Percentiles rank a stretch among this genome's conserved stretches.
Evolutionary conservation across 2,888 invertebrate genomes (phyloP).

Genomic region (Xanthostigma xanthostigma): DNA sequence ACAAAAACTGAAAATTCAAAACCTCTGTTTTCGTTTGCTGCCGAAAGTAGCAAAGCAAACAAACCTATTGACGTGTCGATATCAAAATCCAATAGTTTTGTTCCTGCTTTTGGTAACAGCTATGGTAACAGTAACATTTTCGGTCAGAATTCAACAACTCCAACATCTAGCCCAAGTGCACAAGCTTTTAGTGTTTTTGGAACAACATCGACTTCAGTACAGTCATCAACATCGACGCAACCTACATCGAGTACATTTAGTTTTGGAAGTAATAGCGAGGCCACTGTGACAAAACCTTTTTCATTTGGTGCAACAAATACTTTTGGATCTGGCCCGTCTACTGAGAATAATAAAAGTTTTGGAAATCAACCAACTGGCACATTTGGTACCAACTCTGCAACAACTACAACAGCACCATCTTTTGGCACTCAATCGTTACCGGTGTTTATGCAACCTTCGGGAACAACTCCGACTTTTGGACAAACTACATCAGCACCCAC

Average conservation of each 20-base stretch:
- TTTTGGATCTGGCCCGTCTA: background rate
- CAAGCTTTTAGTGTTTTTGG: background rate
- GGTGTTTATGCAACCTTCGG: background rate
- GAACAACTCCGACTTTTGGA: conserved; percentile 11
- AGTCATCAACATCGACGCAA: background rate
- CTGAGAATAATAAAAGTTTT: background rate
- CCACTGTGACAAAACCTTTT: background rate
- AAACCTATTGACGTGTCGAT: no score
- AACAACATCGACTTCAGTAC: background rate
- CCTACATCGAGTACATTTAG: background rate
- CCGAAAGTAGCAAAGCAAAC: no score
- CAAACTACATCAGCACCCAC: conserved; percentile 6
- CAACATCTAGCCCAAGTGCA: background rate
- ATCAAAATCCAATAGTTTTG: no score
- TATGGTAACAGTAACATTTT: no score
- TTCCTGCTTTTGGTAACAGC: no score
- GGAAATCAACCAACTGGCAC: background rate
- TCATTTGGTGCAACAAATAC: conserved; percentile 1
- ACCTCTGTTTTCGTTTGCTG: no score
- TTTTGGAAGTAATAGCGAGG: background rate
- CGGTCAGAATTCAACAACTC: background rate
- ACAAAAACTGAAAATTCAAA: no score
- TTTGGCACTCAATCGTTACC: background rate
- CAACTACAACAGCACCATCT: background rate
- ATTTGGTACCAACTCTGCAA: background rate